These are phyloP conservation scores for Plusia festucae DNA, from an alignment of 2,888 invertebrate species.

Conservation along the genomic window DNA sequence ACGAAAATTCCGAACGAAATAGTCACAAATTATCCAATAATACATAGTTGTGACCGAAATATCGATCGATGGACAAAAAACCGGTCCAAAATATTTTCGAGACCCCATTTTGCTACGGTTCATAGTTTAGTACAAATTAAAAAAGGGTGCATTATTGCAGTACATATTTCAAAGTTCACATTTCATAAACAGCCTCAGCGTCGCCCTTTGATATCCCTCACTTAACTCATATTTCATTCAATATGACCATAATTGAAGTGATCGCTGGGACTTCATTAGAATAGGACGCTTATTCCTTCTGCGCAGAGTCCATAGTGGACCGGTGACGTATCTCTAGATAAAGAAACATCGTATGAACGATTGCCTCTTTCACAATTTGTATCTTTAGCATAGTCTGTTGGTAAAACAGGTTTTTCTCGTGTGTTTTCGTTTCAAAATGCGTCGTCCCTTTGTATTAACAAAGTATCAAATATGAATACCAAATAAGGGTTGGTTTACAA, in stretches of 20 bases:
- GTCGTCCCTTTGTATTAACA: slow-evolving; percentile 86
- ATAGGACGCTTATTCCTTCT: slow-evolving; percentile 74
- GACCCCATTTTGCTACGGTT: slow-evolving; percentile 83
- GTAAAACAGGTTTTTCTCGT: slow-evolving; percentile 87
- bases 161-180: slow-evolving; percentile 87
- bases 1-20: slow-evolving; percentile 83
- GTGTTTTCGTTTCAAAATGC: slow-evolving; percentile 84
- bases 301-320: slow-evolving; percentile 74
- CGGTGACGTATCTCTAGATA: slow-evolving; percentile 72
- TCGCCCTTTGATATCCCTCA: slow-evolving; percentile 89
- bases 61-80: slow-evolving; percentile 70
- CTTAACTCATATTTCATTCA: slow-evolving; percentile 89
- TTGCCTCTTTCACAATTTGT: slow-evolving; percentile 89
- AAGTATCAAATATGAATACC: slow-evolving; percentile 89
- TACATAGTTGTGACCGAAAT: slow-evolving; percentile 73
- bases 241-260: slow-evolving; percentile 88
- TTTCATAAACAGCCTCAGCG: slow-evolving; percentile 84
- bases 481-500: slow-evolving; percentile 88
- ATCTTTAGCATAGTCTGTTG: slow-evolving; percentile 86
- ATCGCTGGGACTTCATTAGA: slow-evolving; percentile 73
- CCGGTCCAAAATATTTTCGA: slow-evolving; percentile 67
- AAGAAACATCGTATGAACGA: slow-evolving; percentile 82
- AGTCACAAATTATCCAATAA: slow-evolving; percentile 82
- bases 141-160: slow-evolving; percentile 84
- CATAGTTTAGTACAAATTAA: slow-evolving; percentile 87